Percentiles rank a stretch among this genome's conserved stretches.
Evolutionary conservation across 2,113 vertebrate genomes (phyloP).

Genomic region (Macrotus californicus): DNA sequence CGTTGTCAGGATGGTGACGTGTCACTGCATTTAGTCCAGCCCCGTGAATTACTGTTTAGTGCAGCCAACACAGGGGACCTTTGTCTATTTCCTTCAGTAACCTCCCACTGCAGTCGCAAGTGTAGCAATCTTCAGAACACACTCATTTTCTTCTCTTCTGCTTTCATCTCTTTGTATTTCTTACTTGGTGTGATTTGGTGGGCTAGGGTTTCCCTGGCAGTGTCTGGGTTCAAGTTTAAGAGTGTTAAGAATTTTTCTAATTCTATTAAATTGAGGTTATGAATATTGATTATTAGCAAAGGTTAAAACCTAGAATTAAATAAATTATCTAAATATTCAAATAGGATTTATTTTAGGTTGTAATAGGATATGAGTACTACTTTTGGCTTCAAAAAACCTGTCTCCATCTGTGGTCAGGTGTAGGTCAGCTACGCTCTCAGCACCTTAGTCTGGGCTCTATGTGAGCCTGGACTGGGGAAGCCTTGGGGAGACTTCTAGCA

Average conservation of each 20-base stretch:
- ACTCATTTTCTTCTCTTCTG: background rate
- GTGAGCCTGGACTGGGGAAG: background rate
- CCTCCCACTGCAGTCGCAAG: background rate
- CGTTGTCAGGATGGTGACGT: background rate
- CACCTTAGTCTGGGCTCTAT: background rate
- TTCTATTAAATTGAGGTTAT: background rate
- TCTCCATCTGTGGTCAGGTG: background rate
- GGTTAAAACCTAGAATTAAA: background rate
- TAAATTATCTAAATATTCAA: background rate
- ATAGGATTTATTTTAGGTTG: background rate
- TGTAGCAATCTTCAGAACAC: background rate
- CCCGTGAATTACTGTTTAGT: background rate
- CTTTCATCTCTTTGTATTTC: background rate
- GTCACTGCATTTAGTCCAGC: background rate
- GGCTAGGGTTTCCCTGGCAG: background rate
- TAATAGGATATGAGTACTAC: background rate
- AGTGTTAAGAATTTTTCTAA: background rate
- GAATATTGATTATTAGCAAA: background rate
- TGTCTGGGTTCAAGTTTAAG: background rate
- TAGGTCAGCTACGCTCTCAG: background rate
- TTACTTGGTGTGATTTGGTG: background rate
- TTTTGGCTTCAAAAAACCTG: background rate
- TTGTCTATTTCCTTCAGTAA: background rate
- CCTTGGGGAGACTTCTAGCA: background rate
- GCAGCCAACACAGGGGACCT: background rate